Conservation (phyloP, 2,888 invertebrate genomes). For the Apoderus coryli region DNA sequence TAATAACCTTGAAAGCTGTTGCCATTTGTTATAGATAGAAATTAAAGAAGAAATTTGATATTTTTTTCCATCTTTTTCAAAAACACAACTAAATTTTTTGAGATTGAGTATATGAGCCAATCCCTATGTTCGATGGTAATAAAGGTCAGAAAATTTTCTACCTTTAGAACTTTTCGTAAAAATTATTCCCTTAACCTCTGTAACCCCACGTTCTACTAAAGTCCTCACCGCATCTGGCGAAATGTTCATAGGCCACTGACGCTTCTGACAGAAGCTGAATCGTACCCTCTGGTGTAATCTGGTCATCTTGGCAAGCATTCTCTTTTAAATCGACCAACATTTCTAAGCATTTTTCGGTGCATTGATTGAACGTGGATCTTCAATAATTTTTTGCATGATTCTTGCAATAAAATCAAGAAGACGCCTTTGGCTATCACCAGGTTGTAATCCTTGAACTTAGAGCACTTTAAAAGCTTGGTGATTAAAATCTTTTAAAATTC, state of each 20-base stretch:
- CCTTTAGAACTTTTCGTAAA: slow-evolving; percentile 1
- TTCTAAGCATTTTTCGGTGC: slow-evolving; percentile 1
- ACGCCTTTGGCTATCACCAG: no score
- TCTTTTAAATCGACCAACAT: slow-evolving; percentile 1
- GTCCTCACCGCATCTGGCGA: slow-evolving; percentile 1
- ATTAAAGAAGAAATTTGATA: not conserved
- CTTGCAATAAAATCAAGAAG: no score
- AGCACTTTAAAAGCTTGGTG: no score
- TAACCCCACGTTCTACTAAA: slow-evolving; percentile 3
- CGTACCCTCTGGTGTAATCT: slow-evolving; percentile 3
- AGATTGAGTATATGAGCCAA: slow-evolving; percentile 2
- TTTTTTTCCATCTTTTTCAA: slow-evolving; percentile 2
- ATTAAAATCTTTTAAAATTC: no score
- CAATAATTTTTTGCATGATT: no score
- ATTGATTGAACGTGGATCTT: no score
- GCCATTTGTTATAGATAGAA: slow-evolving; percentile 4
- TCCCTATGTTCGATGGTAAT: slow-evolving; percentile 2
- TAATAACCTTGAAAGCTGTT: slow-evolving; percentile 3
- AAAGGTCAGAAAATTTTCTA: slow-evolving; percentile 2
- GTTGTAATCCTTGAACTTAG: no score
- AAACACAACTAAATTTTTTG: slow-evolving; percentile 4
- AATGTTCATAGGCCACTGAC: slow-evolving; percentile 2
- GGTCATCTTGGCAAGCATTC: slow-evolving; percentile 1
- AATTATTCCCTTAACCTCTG: slow-evolving; percentile 1
- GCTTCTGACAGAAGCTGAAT: slow-evolving; percentile 2